These are phyloP conservation scores for Tenthredo livida DNA, from an alignment of 2,888 invertebrate species.

Conservation along the genomic window DNA sequence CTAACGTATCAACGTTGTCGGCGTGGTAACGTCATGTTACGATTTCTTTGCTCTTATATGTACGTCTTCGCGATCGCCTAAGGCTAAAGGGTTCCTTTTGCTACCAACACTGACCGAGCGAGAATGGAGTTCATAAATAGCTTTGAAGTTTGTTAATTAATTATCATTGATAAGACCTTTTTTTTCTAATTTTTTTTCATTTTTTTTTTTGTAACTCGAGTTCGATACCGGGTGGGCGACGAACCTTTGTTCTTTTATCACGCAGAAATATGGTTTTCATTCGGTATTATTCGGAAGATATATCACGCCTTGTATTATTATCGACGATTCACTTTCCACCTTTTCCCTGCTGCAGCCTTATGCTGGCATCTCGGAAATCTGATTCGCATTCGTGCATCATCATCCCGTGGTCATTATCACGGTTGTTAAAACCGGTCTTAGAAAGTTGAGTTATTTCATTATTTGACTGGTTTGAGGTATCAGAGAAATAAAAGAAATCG, in stretches of 20 bases:
- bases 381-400: conserved; percentile 43
- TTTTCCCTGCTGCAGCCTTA: too few relatives aligned
- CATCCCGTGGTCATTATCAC: conserved; percentile 39
- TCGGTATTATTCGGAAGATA: neutral
- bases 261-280: neutral
- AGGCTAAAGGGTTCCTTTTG: neutral
- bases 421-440: conserved; percentile 45
- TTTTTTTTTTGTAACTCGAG: neutral
- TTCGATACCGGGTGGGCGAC: neutral
- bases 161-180: conserved; percentile 30
- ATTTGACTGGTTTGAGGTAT: neutral
- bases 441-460: conserved; percentile 7
- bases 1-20: neutral
- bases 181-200: neutral
- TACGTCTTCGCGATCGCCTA: neutral
- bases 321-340: neutral
- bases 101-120: neutral
- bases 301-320: neutral
- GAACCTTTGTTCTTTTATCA: neutral
- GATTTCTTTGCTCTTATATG: neutral
- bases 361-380: neutral
- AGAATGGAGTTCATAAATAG: conserved; percentile 23
- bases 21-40: neutral
- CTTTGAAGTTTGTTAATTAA: conserved; percentile 9
- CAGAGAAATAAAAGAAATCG: neutral